phyloP scores from a whole-genome alignment of 2,888 invertebrate genomes.

The Melieria picta region DNA sequence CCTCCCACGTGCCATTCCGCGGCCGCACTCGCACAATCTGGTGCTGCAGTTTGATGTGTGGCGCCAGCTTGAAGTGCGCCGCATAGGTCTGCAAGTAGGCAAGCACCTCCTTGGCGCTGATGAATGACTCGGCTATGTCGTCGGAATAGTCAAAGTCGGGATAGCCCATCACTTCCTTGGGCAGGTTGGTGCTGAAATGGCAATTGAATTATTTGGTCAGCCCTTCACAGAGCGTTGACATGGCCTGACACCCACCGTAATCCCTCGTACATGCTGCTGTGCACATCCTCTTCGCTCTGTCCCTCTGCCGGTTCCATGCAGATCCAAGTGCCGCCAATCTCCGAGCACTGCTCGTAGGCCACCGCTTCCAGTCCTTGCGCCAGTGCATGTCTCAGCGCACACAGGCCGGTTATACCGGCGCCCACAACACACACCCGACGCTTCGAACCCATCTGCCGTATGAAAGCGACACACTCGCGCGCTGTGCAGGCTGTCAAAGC shows the following conservation, averaged over 20 bases:
- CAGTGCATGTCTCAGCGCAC: slow-evolving; percentile 77
- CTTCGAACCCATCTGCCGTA: slow-evolving; percentile 43
- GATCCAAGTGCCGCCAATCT: slow-evolving; percentile 92
- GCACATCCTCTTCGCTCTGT: slow-evolving; percentile 82
- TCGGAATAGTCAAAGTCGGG: slow-evolving; percentile 85
- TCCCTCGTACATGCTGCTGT: slow-evolving; percentile 93
- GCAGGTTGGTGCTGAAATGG: slow-evolving; percentile 82
- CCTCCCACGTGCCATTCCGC: slow-evolving; percentile 71
- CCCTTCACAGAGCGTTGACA: background rate
- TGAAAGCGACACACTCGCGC: no score
- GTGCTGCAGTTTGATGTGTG: slow-evolving; percentile 73
- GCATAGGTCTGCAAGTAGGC: slow-evolving; percentile 80
- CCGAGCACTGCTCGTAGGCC: slow-evolving; percentile 79
- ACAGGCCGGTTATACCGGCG: slow-evolving; percentile 89
- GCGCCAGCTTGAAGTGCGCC: slow-evolving; percentile 73
- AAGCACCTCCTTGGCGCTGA: slow-evolving; percentile 78
- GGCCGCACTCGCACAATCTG: slow-evolving; percentile 72
- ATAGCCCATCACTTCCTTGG: slow-evolving; percentile 94
- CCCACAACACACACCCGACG: slow-evolving; percentile 77
- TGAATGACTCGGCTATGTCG: slow-evolving; percentile 73
- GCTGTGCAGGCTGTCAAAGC: no score
- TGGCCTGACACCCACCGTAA: slow-evolving; percentile 73
- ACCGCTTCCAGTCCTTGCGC: slow-evolving; percentile 69
- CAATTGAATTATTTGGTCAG: background rate
- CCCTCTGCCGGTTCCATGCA: slow-evolving; percentile 79